Evolutionary conservation across 2,113 vertebrate species (phyloP).

Genomic region (Psettodes erumei): DNA sequence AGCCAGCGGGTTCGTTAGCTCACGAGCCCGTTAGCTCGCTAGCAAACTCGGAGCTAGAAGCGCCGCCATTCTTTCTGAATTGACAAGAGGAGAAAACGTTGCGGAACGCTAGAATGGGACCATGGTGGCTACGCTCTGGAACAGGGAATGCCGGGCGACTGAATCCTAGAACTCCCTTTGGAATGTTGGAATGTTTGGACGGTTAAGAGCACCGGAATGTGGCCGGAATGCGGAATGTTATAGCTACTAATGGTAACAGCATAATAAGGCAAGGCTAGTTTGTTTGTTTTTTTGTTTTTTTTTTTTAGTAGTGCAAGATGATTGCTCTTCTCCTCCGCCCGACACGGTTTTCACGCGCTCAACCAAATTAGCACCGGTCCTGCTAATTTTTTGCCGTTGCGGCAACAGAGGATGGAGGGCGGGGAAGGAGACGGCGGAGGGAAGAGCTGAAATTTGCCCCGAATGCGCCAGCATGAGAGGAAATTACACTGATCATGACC

Average conservation of each 20-base stretch:
- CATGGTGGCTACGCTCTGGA: not conserved
- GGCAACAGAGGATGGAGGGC: constrained; percentile 28
- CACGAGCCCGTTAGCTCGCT: not conserved
- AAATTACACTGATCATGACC: constrained; percentile 76
- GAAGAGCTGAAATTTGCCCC: constrained; percentile 59
- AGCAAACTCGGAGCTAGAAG: not conserved
- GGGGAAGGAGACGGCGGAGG: not conserved
- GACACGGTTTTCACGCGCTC: constrained; percentile 3
- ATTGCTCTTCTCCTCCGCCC: constrained; percentile 20
- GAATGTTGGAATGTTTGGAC: constrained; percentile 19
- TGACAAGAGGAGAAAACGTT: not conserved
- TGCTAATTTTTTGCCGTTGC: constrained; percentile 60
- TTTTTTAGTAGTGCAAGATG: not conserved
- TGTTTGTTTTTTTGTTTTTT: not conserved
- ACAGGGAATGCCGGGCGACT: not conserved
- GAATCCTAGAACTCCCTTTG: not conserved
- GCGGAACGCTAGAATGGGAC: not conserved
- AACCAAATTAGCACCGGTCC: constrained; percentile 57
- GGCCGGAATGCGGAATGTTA: not conserved
- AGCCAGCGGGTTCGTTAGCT: not conserved
- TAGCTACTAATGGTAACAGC: not conserved
- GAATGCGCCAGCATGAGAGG: constrained; percentile 73
- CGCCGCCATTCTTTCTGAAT: not conserved
- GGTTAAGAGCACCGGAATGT: not conserved
- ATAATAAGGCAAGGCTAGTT: not conserved